Evolutionary conservation across 2,113 vertebrate species (phyloP).

Genomic region (Hyperoodon ampullatus): DNA sequence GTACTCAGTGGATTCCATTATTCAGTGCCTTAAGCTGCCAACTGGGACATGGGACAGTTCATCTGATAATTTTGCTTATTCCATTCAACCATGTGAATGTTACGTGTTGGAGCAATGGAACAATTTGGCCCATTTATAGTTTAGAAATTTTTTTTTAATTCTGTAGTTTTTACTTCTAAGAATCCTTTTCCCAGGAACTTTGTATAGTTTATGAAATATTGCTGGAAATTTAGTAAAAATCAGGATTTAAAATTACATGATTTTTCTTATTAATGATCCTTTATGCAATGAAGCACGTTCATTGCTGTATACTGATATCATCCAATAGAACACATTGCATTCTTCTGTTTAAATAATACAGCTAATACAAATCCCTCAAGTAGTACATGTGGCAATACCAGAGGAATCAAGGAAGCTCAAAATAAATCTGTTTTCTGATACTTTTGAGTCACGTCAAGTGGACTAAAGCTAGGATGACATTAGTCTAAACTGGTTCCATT

Average conservation of each 20-base stretch:
- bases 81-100: neutral
- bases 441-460: neutral
- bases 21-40: slow-evolving; percentile 42
- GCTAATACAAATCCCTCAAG: neutral
- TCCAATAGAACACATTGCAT: neutral
- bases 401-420: neutral
- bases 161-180: neutral
- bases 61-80: slow-evolving; percentile 20
- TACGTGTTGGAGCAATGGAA: neutral
- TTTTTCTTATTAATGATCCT: neutral
- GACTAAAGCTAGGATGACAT: neutral
- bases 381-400: neutral
- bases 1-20: slow-evolving; percentile 42
- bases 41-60: neutral
- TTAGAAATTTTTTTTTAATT: neutral
- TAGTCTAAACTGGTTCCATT: neutral
- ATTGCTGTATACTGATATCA: rapidly evolving
- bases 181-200: neutral
- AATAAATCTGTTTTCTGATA: neutral
- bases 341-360: neutral
- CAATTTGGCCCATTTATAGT: neutral
- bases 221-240: neutral
- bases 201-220: neutral
- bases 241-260: neutral
- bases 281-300: neutral